These are phyloP conservation scores for Oscheius sp. DNA, from an alignment of 2,888 invertebrate species.

Conservation along the genomic window DNA sequence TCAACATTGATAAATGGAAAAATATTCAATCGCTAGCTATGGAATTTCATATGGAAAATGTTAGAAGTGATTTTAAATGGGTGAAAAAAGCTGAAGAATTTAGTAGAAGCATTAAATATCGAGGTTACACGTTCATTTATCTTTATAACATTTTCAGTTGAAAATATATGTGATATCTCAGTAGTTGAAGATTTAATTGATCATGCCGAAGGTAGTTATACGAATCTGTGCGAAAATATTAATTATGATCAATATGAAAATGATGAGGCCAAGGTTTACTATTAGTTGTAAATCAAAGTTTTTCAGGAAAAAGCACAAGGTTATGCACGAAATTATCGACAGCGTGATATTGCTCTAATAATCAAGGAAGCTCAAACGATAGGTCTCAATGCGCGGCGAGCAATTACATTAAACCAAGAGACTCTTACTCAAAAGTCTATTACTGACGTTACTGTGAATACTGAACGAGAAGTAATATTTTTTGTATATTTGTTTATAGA, in stretches of 20 bases:
- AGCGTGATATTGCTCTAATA: conserved; percentile 50
- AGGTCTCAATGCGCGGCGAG: conserved; percentile 46
- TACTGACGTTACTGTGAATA: conserved; percentile 13
- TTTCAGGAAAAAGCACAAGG: conserved; percentile 53
- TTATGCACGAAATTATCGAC: conserved; percentile 49
- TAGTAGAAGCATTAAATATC: no score
- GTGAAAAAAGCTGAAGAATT: not conserved
- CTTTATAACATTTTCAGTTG: not conserved
- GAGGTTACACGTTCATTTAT: no score
- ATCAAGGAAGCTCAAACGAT: conserved; percentile 52
- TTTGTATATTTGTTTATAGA: not conserved
- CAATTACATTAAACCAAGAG: conserved; percentile 39
- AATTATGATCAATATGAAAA: conserved; percentile 56
- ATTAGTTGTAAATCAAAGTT: not conserved
- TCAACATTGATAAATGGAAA: conserved; percentile 46
- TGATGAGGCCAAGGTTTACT: conserved; percentile 47
- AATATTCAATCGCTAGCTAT: no score
- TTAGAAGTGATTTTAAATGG: not conserved
- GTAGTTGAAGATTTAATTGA: conserved; percentile 40
- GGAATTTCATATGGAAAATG: no score
- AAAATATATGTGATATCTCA: conserved; percentile 31
- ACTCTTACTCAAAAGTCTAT: conserved; percentile 37
- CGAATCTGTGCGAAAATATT: conserved; percentile 41
- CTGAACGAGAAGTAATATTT: conserved; percentile 15
- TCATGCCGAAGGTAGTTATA: conserved; percentile 41